Evolutionary conservation across 2,797 vertebrate species (phyloP), one percentile per base, ranked within the genome.

Genomic region (Alfaro cultratus): DNA sequence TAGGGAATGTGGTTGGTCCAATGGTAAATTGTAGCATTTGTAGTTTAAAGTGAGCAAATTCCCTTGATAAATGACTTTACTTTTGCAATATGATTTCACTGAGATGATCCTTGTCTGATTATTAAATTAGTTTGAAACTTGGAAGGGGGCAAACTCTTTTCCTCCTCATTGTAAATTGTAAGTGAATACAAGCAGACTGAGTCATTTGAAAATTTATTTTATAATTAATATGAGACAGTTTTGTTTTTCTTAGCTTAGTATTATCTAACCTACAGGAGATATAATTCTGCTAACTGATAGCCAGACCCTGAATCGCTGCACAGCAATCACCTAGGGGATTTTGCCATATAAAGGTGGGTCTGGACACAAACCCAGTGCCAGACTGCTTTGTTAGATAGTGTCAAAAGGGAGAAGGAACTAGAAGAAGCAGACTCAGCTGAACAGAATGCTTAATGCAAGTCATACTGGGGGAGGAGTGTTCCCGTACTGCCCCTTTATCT

Each of bases 401-500:
- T 53, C 16, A 21, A 78, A 70, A 55, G 26, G n/a, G n/a, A 46
- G 26, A 60, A 4, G 41, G 23, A 26, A 11, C 31, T 29, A 45
- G 41, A 45, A 45, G 26, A 71, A 16, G 12, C 26, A 71, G 26
- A 12, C 23, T 43, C 1, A 29, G 23, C 41, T n/a, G 39, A 45
- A 16, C 43, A 67, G 62, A 67, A 67, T 67, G 34, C 34, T 67
- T 67, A 68, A 68, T 68, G 21, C 43, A 68, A 41, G 64, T 26
- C 23, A 26, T n/a, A 43, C 26, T 26, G 39, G 45, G 55, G 12
- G 23, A 60, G 12, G 29, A 73, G 51, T 78, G n/a, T 29, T 31
- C 49, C 64, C 4, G 31, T 46, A 21, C 51, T 34, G 29, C 41
- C 31, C 36, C n/a, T 36, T 46, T 29, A 46, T 71, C 67, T 64